Percentiles rank a stretch among this genome's conserved stretches.
phyloP scores from a whole-genome alignment of 1,140 invertebrate genomes.

The Diorhabda elongata region DNA sequence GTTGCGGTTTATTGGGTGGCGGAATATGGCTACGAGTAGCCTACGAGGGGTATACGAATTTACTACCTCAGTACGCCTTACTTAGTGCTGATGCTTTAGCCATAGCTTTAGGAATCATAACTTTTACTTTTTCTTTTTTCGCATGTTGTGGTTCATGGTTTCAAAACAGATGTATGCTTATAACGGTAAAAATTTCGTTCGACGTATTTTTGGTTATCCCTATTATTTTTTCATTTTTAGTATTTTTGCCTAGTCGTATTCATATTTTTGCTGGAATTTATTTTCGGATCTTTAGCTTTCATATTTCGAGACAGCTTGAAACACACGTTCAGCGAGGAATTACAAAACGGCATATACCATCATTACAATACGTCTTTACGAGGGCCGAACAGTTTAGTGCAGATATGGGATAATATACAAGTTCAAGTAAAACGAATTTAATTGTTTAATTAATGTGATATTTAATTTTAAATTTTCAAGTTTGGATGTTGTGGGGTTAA shows the following conservation, averaged over 20 bases:
- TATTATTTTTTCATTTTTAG: constrained; percentile 51
- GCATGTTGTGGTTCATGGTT: constrained; percentile 81
- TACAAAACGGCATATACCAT: constrained; percentile 62
- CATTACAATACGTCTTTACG: constrained; percentile 64
- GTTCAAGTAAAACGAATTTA: constrained; percentile 53
- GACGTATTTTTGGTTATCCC: too few species aligned
- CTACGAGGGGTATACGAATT: constrained; percentile 65
- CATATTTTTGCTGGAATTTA: constrained; percentile 74
- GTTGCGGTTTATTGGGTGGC: constrained; percentile 68
- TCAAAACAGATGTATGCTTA: constrained; percentile 70
- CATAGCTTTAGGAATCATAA: constrained; percentile 62
- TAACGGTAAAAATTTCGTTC: constrained; percentile 55
- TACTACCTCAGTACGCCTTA: constrained; percentile 67
- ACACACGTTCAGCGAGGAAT: constrained; percentile 60
- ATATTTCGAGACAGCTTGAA: constrained; percentile 68
- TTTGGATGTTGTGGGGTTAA: constrained; percentile 82
- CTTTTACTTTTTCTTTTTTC: constrained; percentile 71
- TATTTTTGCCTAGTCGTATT: constrained; percentile 80
- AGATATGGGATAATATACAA: constrained; percentile 73
- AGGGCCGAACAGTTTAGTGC: constrained; percentile 57
- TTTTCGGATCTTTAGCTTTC: constrained; percentile 72
- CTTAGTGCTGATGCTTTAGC: constrained; percentile 67
- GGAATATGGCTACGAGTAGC: constrained; percentile 70
- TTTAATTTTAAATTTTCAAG: constrained; percentile 48
- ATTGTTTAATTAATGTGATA: neutral